A percentile compares a stretch with the other conserved stretches of the same genome.
These are phyloP conservation scores for Microtus obscurus DNA, from an alignment of 2,797 vertebrate species.

Conservation along the genomic window DNA sequence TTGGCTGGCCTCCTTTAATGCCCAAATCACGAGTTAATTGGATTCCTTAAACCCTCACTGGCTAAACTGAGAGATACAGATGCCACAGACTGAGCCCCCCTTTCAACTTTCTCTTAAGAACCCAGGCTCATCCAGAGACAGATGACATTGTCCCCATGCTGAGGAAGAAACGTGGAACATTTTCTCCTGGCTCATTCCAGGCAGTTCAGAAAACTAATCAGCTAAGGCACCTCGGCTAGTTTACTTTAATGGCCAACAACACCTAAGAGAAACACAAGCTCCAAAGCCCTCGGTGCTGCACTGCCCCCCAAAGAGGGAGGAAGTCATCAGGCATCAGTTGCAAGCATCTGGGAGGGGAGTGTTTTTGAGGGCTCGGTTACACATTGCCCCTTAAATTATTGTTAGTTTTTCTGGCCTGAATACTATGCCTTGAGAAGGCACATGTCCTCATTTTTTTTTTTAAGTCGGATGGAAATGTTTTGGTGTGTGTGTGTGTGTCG, in stretches of 20 bases:
- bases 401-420: not conserved
- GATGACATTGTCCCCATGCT: not conserved
- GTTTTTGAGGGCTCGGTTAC: not conserved
- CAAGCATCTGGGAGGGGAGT: not conserved
- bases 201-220: not conserved
- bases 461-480: not conserved
- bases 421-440: not conserved
- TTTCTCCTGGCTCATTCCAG: not conserved
- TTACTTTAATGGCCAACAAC: not conserved
- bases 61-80: not conserved
- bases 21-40: not conserved
- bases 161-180: not conserved
- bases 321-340: rapidly evolving
- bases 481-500: not conserved
- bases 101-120: not conserved
- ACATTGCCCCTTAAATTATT: not conserved
- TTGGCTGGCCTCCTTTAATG: not conserved
- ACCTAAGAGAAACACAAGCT: not conserved
- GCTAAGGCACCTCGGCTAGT: not conserved
- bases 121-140: not conserved
- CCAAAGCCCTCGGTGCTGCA: not conserved
- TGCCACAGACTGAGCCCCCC: too few relatives aligned
- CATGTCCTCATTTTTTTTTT: not conserved
- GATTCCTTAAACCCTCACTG: not conserved
- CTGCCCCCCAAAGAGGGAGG: not conserved